Evolutionary conservation across 2,797 vertebrate genomes (phyloP), one percentile per base, ranked within the genome.

Genomic region (Schizopygopsis pylzovi): DNA sequence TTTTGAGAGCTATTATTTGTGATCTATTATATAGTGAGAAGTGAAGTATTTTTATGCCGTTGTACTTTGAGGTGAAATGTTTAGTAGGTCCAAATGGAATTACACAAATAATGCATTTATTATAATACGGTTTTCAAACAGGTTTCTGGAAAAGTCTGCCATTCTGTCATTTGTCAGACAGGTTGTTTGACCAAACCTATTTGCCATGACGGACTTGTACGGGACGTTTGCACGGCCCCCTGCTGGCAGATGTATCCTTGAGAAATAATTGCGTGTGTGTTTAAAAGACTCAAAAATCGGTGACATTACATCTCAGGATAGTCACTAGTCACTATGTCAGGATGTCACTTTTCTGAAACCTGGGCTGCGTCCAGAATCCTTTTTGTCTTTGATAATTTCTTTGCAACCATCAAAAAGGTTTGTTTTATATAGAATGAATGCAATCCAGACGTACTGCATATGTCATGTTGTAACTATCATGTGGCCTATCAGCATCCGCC

Each of bases 1-100:
- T 84, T 84, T 84, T 56, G 61, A 84, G 33, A 56, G 33, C 37
- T 68, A 25, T 54, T 33, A 43, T 28, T 22, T 77, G 61, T 54
- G 45, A 49, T 37, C 71, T 18, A 10, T 33, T 39, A 13, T 43
- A 10, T 9, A 33, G 68, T 0, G 0, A 59, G 39, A 45, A 13
- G 52, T 82, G 1, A n/a, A n/a, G 49, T 13, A 0, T 52, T n/a
- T n/a, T 22, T 56, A 33, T 25, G 22, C 28, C 28, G 4, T 8
- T 20, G 18, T n/a, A 49, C 47, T 54, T 54, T 20, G 49, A 37
- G 72, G 72, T 37, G 25, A 76, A 76, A 54, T 22, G 18, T 13
- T 13, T 16, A 65, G 25, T 15, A 16, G 63, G 63, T 37, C 20
- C 28, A 68, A 43, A 71, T n/a, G 8, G 18, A 67, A 67, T 9